These are phyloP conservation scores for Spicauda simplicius DNA, from an alignment of 2,888 invertebrate genomes.

Conservation along the genomic window DNA sequence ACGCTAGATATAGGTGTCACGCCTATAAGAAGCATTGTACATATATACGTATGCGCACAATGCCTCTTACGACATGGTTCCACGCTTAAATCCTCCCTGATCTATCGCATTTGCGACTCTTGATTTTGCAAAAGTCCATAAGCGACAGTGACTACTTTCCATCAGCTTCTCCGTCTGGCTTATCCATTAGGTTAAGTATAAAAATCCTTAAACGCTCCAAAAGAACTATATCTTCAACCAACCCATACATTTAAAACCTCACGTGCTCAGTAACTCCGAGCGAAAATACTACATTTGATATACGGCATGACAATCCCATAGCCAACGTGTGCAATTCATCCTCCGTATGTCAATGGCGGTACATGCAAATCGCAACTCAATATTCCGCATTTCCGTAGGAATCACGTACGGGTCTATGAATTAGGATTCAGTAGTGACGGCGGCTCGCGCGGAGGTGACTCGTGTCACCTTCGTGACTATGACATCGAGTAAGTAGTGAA, in stretches of 20 bases:
- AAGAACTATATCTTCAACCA: too few species aligned
- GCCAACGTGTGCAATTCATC: constrained; percentile 9
- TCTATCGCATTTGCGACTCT: too few species aligned
- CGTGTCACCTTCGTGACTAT: constrained; percentile 56
- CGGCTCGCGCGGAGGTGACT: constrained; percentile 53
- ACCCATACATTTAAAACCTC: not conserved
- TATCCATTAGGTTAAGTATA: too few species aligned
- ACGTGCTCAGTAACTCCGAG: not conserved
- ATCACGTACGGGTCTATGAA: constrained; percentile 6
- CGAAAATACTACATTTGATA: not conserved
- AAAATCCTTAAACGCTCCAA: too few species aligned
- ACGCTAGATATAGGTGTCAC: too few species aligned
- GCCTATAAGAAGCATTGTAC: too few species aligned
- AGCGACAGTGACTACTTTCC: too few species aligned
- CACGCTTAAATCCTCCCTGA: too few species aligned
- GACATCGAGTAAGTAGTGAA: not conserved
- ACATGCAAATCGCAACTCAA: constrained; percentile 22
- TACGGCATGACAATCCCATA: not conserved
- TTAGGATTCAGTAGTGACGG: constrained; percentile 16
- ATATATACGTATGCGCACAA: too few species aligned
- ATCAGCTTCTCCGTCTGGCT: too few species aligned
- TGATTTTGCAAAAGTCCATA: too few species aligned
- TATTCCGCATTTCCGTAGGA: constrained; percentile 5
- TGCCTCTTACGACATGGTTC: too few species aligned
- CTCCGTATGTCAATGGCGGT: constrained; percentile 6